phyloP scores from a whole-genome alignment of 2,888 invertebrate species.

The Cataglyphis albicans region DNA sequence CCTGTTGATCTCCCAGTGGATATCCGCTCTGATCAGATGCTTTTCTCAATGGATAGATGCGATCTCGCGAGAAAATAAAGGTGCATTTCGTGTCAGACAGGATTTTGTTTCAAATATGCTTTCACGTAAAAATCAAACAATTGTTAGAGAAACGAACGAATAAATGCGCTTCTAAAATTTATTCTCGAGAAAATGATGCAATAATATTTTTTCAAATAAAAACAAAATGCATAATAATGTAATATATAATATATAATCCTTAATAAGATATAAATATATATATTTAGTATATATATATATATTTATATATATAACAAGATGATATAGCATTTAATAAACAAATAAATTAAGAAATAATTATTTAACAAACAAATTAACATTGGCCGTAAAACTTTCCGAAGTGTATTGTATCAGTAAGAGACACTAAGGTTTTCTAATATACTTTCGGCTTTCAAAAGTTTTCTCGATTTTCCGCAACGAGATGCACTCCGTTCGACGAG shows the following conservation, averaged over 20 bases:
- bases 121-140: slow-evolving; percentile 10
- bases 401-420: not conserved
- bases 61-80: slow-evolving; percentile 14
- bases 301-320: not conserved
- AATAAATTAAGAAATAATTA: not conserved
- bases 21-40: slow-evolving; percentile 48
- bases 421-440: slow-evolving; percentile 10
- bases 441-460: not conserved
- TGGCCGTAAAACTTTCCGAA: not conserved
- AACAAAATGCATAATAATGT: not conserved
- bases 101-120: slow-evolving; percentile 2
- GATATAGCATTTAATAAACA: not conserved
- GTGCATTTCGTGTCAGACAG: slow-evolving; percentile 5
- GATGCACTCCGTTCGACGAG: slow-evolving; percentile 52
- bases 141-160: not conserved
- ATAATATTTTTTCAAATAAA: not conserved
- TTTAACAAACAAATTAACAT: not conserved
- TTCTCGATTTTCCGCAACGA: slow-evolving; percentile 22
- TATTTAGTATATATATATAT: too few species aligned
- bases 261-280: not conserved
- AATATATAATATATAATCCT: not conserved
- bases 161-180: not conserved
- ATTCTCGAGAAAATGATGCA: not conserved
- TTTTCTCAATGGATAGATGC: slow-evolving; percentile 25
- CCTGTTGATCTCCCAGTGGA: slow-evolving; percentile 70